Percentiles rank a stretch among this genome's conserved stretches.
Evolutionary conservation across 1,140 invertebrate genomes (phyloP).

Genomic region (Orchesella cincta): DNA sequence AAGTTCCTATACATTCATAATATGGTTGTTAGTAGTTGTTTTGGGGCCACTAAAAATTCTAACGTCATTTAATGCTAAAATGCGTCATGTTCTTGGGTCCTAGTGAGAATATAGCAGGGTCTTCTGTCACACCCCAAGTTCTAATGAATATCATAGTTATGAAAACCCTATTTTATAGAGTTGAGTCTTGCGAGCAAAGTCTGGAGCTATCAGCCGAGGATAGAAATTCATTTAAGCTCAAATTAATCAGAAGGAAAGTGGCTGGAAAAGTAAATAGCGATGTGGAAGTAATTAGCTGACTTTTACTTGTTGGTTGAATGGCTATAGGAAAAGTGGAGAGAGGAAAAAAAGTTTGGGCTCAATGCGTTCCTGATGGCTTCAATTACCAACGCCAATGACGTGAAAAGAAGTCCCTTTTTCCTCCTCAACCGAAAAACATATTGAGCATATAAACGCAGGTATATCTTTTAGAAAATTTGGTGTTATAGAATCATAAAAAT

Average conservation of each 20-base stretch:
- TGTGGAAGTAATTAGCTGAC: conserved; percentile 15
- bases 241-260: conserved; percentile 13
- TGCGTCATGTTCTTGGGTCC: no score
- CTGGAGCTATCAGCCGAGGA: background rate
- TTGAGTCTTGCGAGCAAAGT: background rate
- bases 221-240: conserved; percentile 11
- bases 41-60: background rate
- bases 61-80: no score
- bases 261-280: conserved; percentile 2
- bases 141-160: no score
- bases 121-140: background rate
- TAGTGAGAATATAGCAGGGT: background rate
- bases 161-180: background rate
- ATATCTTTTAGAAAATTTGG: no score
- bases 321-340: background rate
- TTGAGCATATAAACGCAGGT: no score
- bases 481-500: no score
- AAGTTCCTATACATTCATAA: background rate
- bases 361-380: background rate
- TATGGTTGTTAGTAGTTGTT: background rate
- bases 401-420: background rate
- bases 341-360: background rate
- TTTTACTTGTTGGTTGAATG: background rate
- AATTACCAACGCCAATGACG: background rate
- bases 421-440: background rate